Conservation (phyloP, 2,888 invertebrate species). For the Caenorhabditis doughertyi region DNA sequence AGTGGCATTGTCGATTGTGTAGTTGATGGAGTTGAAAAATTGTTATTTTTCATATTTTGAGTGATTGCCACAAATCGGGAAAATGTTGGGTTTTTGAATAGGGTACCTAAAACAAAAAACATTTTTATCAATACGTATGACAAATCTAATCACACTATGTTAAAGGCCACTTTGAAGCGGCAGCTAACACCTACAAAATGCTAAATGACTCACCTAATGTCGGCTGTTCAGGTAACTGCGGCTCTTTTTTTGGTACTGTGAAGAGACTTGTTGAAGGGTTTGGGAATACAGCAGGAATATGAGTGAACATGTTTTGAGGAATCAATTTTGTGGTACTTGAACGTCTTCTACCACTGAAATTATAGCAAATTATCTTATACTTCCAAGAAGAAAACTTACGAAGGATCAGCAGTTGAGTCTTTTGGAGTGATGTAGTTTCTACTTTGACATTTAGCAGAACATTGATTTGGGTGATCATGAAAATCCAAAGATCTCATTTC, state of each 20-base stretch:
- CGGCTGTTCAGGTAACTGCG: constrained; percentile 44
- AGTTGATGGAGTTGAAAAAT: constrained; percentile 38
- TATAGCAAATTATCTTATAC: background rate
- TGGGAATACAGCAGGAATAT: constrained; percentile 29
- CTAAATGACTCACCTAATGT: constrained; percentile 46
- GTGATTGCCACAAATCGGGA: constrained; percentile 68
- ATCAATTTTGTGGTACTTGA: constrained; percentile 49
- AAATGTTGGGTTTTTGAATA: constrained; percentile 69
- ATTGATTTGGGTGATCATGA: constrained; percentile 83
- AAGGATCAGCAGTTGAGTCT: constrained; percentile 48
- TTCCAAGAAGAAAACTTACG: constrained; percentile 7
- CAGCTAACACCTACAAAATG: background rate
- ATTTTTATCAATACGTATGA: too few species aligned
- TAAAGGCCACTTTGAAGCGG: too few species aligned
- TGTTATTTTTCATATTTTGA: constrained; percentile 68
- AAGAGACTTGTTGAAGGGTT: constrained; percentile 33
- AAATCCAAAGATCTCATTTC: constrained; percentile 84
- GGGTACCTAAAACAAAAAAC: constrained; percentile 57
- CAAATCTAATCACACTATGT: background rate
- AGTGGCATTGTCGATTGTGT: constrained; percentile 14
- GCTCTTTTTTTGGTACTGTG: constrained; percentile 33
- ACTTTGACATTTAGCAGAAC: constrained; percentile 84
- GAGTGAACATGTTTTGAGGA: constrained; percentile 53
- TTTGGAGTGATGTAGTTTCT: constrained; percentile 80
- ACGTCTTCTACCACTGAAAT: constrained; percentile 30